Conservation (phyloP, 2,113 vertebrate genomes). For the Grammomys surdaster region DNA sequence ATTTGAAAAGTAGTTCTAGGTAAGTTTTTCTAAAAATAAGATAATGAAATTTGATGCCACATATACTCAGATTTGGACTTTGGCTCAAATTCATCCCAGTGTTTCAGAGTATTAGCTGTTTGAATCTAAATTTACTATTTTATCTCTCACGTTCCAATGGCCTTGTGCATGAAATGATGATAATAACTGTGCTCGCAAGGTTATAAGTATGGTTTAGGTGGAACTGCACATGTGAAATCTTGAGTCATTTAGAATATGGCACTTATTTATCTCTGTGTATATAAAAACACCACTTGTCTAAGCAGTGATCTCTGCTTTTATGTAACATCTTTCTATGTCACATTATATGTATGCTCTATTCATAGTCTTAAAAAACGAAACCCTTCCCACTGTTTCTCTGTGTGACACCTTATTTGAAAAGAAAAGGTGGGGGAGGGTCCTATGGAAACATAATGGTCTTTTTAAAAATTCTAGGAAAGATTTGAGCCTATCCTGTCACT, state of each 20-base stretch:
- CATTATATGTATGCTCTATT: background rate
- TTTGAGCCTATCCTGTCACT: constrained; percentile 85
- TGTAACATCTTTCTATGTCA: background rate
- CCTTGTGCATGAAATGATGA: background rate
- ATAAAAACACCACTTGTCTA: background rate
- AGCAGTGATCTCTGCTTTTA: background rate
- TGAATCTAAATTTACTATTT: background rate
- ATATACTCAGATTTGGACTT: background rate
- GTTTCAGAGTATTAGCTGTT: background rate
- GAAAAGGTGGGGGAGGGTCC: constrained; percentile 17
- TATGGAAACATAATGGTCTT: constrained; percentile 74
- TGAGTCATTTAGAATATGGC: background rate
- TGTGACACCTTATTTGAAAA: constrained; percentile 32
- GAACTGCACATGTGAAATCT: background rate
- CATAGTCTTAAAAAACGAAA: constrained; percentile 57
- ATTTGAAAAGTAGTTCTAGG: background rate
- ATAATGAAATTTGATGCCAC: background rate
- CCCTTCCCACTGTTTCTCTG: constrained; percentile 36
- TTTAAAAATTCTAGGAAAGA: constrained; percentile 80
- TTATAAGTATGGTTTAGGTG: background rate
- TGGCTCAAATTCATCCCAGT: background rate
- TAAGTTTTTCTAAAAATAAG: background rate
- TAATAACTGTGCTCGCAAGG: background rate
- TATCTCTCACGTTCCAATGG: background rate
- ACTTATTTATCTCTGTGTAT: background rate